These are phyloP conservation scores for Pheucticus melanocephalus DNA, from an alignment of 2,113 vertebrate genomes.

Conservation along the genomic window DNA sequence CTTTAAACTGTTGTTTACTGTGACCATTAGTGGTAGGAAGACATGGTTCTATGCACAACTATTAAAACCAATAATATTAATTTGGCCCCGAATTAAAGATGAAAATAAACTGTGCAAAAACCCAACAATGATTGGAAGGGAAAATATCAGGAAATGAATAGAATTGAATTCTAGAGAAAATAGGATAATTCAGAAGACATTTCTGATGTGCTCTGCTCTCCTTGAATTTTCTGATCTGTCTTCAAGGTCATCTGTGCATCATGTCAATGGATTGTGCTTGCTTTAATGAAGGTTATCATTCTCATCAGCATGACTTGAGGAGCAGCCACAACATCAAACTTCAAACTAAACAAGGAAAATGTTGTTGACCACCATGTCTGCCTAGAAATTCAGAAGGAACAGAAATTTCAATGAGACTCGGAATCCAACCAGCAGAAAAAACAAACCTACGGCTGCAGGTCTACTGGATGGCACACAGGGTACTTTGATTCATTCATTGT, in stretches of 20 bases:
- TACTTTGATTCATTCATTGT: neutral
- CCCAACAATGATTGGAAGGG: neutral
- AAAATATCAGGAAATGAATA: neutral
- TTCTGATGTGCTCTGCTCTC: neutral
- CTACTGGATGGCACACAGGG: neutral
- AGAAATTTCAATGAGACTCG: neutral
- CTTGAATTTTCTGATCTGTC: neutral
- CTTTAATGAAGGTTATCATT: neutral
- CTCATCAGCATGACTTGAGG: neutral
- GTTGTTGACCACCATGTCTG: accelerated
- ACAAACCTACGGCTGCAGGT: neutral
- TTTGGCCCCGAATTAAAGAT: neutral
- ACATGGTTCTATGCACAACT: neutral
- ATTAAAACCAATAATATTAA: neutral
- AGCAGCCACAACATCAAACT: neutral
- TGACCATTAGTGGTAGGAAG: neutral
- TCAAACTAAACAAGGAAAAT: neutral
- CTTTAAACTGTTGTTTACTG: neutral
- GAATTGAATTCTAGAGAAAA: neutral
- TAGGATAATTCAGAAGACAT: neutral
- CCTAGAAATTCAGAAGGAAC: neutral
- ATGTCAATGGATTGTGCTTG: neutral
- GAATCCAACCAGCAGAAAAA: neutral
- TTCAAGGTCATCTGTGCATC: neutral
- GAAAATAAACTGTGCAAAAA: neutral